phyloP scores from a whole-genome alignment of 2,888 invertebrate species.

The Caenorhabditis imperialis region DNA sequence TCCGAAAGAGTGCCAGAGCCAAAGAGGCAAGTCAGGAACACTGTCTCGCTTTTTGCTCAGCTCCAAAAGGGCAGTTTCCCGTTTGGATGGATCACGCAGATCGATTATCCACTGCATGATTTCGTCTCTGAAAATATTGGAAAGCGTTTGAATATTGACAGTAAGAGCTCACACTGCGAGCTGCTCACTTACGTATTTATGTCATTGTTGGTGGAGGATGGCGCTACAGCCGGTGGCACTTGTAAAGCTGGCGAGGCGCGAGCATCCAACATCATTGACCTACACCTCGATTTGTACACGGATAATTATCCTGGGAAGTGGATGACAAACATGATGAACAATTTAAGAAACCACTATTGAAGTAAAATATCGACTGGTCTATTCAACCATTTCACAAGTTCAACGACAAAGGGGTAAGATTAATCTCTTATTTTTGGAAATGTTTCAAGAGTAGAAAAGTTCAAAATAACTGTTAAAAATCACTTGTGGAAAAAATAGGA shows the following conservation, averaged over 20 bases:
- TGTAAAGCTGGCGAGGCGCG: constrained; percentile 64
- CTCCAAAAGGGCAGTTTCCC: constrained; percentile 96
- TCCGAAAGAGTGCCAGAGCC: constrained; percentile 99
- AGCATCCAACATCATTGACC: constrained; percentile 50
- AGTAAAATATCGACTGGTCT: too few relatives aligned
- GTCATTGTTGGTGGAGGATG: constrained; percentile 56
- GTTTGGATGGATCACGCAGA: constrained; percentile 91
- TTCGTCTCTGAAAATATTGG: constrained; percentile 83
- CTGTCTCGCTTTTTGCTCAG: constrained; percentile 89
- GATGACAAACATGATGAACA: too few relatives aligned
- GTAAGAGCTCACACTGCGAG: not conserved
- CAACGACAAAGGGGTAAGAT: too few relatives aligned
- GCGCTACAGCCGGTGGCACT: constrained; percentile 59
- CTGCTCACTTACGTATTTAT: constrained; percentile 59
- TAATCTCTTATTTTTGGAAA: constrained; percentile 19
- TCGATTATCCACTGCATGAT: constrained; percentile 93
- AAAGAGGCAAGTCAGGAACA: constrained; percentile 95
- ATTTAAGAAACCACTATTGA: too few relatives aligned
- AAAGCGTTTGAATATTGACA: not conserved
- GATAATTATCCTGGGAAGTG: too few relatives aligned
- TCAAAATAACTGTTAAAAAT: constrained; percentile 12
- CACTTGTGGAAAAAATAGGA: not conserved
- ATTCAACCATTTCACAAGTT: too few relatives aligned
- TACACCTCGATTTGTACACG: too few relatives aligned
- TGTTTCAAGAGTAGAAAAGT: constrained; percentile 1